A percentile compares a stretch with the other conserved stretches of the same genome.
Evolutionary conservation across 2,888 invertebrate genomes (phyloP).

Genomic region (Cosmopolites sordidus): DNA sequence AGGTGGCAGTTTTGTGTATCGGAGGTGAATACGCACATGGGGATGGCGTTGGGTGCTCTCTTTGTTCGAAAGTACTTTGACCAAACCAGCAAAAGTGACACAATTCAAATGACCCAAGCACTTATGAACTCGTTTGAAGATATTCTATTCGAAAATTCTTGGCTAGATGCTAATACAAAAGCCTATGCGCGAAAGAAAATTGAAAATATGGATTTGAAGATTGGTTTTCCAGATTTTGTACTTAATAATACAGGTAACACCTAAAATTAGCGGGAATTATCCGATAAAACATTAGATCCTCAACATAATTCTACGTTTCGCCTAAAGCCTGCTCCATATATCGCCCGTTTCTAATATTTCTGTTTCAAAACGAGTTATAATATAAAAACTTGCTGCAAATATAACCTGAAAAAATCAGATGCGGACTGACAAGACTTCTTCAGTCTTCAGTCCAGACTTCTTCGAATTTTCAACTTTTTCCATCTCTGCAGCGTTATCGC

Average conservation of each 20-base stretch:
- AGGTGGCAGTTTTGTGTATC: constrained; percentile 90
- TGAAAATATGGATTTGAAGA: constrained; percentile 77
- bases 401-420: too few relatives aligned
- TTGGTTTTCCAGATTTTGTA: constrained; percentile 92
- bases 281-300: neutral
- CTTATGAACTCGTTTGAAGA: constrained; percentile 80
- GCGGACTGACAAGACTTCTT: too few relatives aligned
- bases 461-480: too few relatives aligned
- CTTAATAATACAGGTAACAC: constrained; percentile 62
- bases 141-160: constrained; percentile 70
- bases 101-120: constrained; percentile 81
- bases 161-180: constrained; percentile 85
- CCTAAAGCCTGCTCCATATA: too few relatives aligned
- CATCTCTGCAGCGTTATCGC: too few relatives aligned
- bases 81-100: constrained; percentile 82
- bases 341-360: too few relatives aligned
- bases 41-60: constrained; percentile 81
- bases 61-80: constrained; percentile 88
- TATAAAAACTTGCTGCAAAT: too few relatives aligned
- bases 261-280: too few relatives aligned
- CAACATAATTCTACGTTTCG: neutral
- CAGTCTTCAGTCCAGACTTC: too few relatives aligned
- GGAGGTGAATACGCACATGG: constrained; percentile 71
- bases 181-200: constrained; percentile 77
- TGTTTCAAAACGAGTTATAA: too few relatives aligned